Percentiles rank a stretch among this genome's conserved stretches.
Conservation (phyloP, 2,797 vertebrate genomes). For the Chloroceryle amazona region DNA sequence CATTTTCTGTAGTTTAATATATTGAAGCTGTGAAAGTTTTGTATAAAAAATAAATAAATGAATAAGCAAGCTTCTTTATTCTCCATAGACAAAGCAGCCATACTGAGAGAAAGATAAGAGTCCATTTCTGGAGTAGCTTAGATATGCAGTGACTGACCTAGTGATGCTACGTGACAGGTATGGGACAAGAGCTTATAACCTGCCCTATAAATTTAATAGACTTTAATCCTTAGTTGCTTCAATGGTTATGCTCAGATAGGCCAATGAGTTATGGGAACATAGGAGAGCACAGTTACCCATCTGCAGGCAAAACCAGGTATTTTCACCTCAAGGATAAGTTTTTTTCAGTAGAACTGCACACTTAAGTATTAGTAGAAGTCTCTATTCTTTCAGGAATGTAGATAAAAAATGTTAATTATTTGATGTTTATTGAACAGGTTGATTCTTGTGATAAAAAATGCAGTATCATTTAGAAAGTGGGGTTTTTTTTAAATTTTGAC, state of each 20-base stretch:
- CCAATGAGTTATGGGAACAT: neutral
- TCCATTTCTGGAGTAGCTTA: neutral
- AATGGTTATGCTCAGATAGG: neutral
- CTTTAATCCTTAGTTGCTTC: neutral
- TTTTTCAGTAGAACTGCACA: neutral
- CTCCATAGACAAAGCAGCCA: neutral
- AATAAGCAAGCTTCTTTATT: neutral
- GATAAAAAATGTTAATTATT: neutral
- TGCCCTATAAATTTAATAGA: neutral
- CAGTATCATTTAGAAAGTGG: neutral
- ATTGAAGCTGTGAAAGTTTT: neutral
- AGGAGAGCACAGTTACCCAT: neutral
- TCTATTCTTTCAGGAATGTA: neutral
- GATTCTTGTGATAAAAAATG: neutral
- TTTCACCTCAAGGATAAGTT: neutral
- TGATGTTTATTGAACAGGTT: neutral
- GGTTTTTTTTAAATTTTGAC: neutral
- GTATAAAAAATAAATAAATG: neutral
- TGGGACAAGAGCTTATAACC: neutral
- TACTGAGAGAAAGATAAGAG: neutral
- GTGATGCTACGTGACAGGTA: neutral
- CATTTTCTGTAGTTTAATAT: neutral
- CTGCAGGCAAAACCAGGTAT: neutral
- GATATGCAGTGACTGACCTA: neutral
- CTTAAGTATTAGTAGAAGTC: fast-evolving